A percentile compares a stretch with the other conserved stretches of the same genome.
These are phyloP conservation scores for Natator depressus DNA, from an alignment of 2,113 vertebrate species.

Conservation along the genomic window DNA sequence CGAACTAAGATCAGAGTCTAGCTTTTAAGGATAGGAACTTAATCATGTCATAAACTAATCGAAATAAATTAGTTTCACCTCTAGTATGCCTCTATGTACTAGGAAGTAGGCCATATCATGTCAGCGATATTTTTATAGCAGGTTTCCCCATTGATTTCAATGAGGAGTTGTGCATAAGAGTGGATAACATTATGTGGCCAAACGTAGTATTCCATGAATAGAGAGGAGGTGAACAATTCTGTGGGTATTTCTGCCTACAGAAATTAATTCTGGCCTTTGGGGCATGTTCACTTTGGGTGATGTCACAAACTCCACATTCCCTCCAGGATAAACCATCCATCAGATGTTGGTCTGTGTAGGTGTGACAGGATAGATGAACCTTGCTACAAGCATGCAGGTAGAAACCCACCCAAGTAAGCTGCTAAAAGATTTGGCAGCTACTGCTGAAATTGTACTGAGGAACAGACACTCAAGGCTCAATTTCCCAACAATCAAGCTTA, in stretches of 20 bases:
- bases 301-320: neutral
- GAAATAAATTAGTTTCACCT: neutral
- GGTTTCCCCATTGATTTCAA: neutral
- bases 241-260: too few relatives aligned
- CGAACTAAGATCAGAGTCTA: too few relatives aligned
- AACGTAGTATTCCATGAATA: too few relatives aligned
- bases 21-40: neutral
- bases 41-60: neutral
- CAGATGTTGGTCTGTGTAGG: neutral
- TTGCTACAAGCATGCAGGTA: neutral
- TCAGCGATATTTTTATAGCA: neutral
- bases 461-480: neutral
- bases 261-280: neutral
- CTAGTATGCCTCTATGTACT: neutral
- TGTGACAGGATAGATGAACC: too few relatives aligned
- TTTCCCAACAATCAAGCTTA: neutral
- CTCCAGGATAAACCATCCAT: neutral
- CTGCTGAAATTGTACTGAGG: neutral
- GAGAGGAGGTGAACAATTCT: neutral
- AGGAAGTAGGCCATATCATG: neutral
- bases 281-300: neutral
- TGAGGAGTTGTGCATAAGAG: too few relatives aligned
- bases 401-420: neutral
- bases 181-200: too few relatives aligned
- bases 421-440: neutral